Base-by-base conservation (phyloP, 2,113 vertebrate species). In the Propithecus coquereli region DNA sequence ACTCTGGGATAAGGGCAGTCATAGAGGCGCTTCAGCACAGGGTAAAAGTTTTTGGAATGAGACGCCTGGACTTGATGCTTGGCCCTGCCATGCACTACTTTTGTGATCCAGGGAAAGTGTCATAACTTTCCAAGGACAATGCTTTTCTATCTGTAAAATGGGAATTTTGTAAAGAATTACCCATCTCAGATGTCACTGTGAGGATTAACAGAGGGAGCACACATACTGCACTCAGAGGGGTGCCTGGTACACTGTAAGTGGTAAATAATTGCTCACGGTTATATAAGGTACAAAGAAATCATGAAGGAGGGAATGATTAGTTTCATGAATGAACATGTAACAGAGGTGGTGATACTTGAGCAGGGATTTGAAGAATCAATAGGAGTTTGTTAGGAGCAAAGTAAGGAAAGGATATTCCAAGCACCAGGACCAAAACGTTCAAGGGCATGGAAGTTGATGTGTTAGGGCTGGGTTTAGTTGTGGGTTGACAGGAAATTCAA, bases 11-110 rank as follows among this genome's bases (percentile, higher is more conserved):
- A 20, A 25, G 30, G 57, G 5, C 16, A 23, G 34, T 47, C 4
- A 57, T 5, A 47, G 6, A 13, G 70, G 43, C 25, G 0, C 40
- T 2, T 37, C 6, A 3, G 6, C 25, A 0, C 0, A 27, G 76
- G 34, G 13, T 3, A 23, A 22, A 68, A 74, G n/a, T 32, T 45
- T 76, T 27, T 68, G 50, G 50, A 32, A 23, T 25, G 63, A 37
- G 32, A 54, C 10, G 13, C 22, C 6, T 7, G 71, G n/a, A 40
- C n/a, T 9, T 1, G 40, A 47, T 5, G 6, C 30, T 17, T 43
- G 63, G 9, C 30, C 63, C 32, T 20, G 8, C 4, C 30, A 1
- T 4, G 8, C 25, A 3, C 30, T 54, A 13, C 30, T 79, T 81
- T 32, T 82, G 57, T n/a, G 50, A 50, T 40, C 66, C 5, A 4